These are phyloP conservation scores for Vandiemenella viatica DNA, from an alignment of 2,888 invertebrate genomes.

Conservation along the genomic window DNA sequence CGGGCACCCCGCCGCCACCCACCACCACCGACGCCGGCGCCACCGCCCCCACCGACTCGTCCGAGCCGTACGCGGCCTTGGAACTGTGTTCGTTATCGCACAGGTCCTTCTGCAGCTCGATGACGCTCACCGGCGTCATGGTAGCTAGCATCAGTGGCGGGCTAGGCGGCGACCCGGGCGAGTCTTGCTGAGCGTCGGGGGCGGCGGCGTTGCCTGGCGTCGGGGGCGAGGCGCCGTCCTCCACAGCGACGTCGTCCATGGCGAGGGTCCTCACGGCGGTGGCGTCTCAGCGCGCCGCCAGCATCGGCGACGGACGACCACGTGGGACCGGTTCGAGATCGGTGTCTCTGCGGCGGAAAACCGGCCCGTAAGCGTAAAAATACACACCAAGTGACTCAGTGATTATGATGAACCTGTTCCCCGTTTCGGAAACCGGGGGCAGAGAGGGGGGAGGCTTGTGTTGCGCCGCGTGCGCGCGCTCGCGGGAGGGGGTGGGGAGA, in stretches of 20 bases:
- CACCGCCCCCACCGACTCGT: constrained; percentile 37
- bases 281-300: constrained; percentile 3
- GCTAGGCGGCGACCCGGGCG: constrained; percentile 43
- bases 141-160: constrained; percentile 66
- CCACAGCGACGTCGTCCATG: constrained; percentile 7
- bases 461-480: constrained; percentile 9
- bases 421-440: constrained; percentile 9
- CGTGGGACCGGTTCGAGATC: background rate
- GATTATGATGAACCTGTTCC: constrained; percentile 16
- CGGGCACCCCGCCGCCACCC: constrained; percentile 31
- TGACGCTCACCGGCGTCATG: constrained; percentile 75
- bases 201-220: constrained; percentile 27
- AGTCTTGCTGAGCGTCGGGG: constrained; percentile 24
- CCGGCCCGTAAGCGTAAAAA: background rate
- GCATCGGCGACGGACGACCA: background rate
- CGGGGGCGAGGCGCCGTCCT: constrained; percentile 13
- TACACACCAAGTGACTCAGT: background rate
- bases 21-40: constrained; percentile 31
- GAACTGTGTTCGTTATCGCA: constrained; percentile 34
- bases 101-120: constrained; percentile 53
- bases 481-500: constrained; percentile 11
- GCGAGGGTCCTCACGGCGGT: too few relatives aligned
- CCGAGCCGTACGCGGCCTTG: constrained; percentile 33
- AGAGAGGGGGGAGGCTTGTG: constrained; percentile 1
- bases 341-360: background rate